Evolutionary conservation across 2,797 vertebrate genomes (phyloP).

Genomic region (Pempheris klunzingeri): DNA sequence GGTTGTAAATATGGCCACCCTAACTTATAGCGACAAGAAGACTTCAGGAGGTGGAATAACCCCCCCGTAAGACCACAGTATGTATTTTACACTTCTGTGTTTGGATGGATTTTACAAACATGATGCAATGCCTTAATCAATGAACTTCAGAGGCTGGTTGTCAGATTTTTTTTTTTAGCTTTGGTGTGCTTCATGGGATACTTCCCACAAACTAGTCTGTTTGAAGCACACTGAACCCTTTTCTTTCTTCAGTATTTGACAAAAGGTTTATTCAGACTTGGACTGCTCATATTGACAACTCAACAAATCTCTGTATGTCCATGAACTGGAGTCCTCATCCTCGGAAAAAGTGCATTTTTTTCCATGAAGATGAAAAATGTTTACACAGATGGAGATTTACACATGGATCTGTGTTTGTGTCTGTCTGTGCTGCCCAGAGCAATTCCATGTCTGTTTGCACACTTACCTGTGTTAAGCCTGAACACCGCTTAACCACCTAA

Average conservation of each 20-base stretch:
- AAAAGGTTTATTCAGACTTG: not conserved
- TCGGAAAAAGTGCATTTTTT: not conserved
- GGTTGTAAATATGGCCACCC: too few species aligned
- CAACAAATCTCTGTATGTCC: not conserved
- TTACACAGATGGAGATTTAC: too few species aligned
- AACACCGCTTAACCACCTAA: not conserved
- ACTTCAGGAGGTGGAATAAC: not conserved
- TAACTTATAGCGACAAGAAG: not conserved
- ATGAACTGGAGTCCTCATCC: not conserved
- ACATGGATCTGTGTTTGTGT: not conserved
- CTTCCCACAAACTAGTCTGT: not conserved
- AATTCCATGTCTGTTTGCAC: not conserved
- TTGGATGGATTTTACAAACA: too few species aligned
- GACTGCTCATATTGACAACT: not conserved
- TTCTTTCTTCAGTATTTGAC: not conserved
- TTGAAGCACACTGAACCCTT: not conserved
- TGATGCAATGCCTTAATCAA: not conserved
- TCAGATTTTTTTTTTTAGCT: not conserved
- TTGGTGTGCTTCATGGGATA: not conserved
- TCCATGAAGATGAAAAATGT: not conserved
- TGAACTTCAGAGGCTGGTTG: not conserved
- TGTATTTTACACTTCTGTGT: not conserved
- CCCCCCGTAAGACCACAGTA: not conserved
- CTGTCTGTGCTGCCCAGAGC: not conserved
- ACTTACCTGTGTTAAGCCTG: conserved; percentile 15